These are phyloP conservation scores for Carcina quercana DNA, from an alignment of 2,888 invertebrate species.

Conservation along the genomic window DNA sequence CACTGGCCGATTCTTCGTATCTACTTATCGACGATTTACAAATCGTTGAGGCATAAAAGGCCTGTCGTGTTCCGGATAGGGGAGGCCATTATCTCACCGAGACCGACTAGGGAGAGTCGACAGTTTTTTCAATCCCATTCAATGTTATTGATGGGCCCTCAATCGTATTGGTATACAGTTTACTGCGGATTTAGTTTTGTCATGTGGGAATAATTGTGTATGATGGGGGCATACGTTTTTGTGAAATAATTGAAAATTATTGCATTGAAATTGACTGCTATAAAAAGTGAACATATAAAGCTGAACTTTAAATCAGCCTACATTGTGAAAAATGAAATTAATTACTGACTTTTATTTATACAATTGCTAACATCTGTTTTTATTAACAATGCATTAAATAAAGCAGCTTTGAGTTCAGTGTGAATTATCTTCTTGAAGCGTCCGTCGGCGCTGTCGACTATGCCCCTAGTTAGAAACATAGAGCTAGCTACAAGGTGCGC, in stretches of 20 bases:
- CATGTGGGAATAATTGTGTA: neutral
- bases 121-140: conserved; percentile 8
- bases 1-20: conserved; percentile 28
- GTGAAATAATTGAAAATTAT: too few species aligned
- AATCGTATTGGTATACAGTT: neutral
- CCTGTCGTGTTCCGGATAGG: conserved; percentile 27
- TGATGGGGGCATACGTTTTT: too few species aligned
- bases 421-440: too few species aligned
- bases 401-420: too few species aligned
- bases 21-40: conserved; percentile 45
- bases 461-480: conserved; percentile 7
- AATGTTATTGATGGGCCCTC: conserved; percentile 12
- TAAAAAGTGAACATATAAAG: too few species aligned
- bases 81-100: conserved; percentile 28
- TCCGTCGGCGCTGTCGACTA: too few species aligned
- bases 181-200: conserved; percentile 1
- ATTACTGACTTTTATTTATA: too few species aligned
- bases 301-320: too few species aligned
- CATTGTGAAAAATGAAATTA: too few species aligned
- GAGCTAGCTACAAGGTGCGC: conserved; percentile 17
- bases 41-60: conserved; percentile 43
- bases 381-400: too few species aligned
- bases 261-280: too few species aligned
- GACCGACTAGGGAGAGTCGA: conserved; percentile 15
- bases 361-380: too few species aligned